Percentiles rank a stretch among this genome's conserved stretches.
Evolutionary conservation across 2,888 invertebrate genomes (phyloP).

Genomic region (Frankliniella fusca): DNA sequence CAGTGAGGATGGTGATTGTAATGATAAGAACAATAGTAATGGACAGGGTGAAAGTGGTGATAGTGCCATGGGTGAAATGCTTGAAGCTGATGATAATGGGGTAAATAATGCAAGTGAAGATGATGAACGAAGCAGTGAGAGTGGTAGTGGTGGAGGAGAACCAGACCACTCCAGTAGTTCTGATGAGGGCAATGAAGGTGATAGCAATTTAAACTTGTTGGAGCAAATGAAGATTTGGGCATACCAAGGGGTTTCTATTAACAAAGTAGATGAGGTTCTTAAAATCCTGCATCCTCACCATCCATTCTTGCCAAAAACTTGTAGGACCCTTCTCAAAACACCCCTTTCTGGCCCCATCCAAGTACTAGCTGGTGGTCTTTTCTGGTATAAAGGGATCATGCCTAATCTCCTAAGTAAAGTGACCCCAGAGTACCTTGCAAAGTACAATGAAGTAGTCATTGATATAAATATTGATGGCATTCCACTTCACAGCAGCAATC

Average conservation of each 20-base stretch:
- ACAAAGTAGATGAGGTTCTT: not conserved
- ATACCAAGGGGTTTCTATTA: not conserved
- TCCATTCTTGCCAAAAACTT: not conserved
- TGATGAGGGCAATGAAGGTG: not conserved
- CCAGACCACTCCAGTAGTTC: not conserved
- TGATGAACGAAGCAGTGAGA: not conserved
- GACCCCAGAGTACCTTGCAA: not conserved
- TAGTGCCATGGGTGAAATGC: no score
- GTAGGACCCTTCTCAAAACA: not conserved
- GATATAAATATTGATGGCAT: not conserved
- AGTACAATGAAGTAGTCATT: not conserved
- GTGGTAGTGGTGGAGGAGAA: not conserved
- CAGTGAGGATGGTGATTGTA: no score
- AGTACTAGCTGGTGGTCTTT: not conserved
- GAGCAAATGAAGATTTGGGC: not conserved
- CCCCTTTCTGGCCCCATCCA: not conserved
- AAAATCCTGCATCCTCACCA: not conserved
- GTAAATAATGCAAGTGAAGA: not conserved
- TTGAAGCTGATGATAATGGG: no score
- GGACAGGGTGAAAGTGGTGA: no score
- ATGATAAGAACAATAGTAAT: no score
- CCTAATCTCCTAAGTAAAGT: not conserved
- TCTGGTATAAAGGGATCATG: not conserved
- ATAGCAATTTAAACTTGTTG: not conserved
- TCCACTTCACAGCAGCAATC: not conserved